Evolutionary conservation across 1,140 invertebrate genomes (phyloP), one percentile per base, ranked within the genome.

Genomic region (Sycophaga agraensis): DNA sequence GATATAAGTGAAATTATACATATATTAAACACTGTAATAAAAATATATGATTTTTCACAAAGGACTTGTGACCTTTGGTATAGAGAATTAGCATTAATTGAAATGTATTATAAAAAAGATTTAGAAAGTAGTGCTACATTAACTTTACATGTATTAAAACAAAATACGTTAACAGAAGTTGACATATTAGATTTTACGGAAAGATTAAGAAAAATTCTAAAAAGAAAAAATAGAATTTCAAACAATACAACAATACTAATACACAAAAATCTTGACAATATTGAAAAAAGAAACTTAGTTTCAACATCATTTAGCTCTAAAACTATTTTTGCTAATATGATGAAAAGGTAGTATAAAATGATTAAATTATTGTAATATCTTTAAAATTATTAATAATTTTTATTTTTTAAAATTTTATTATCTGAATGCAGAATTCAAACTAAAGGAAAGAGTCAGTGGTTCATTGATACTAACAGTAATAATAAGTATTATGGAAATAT

Each of bases 91-190:
- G 68, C 73, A 1, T 43, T 77, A 2, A 74, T 80, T 19, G 66
- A 80, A 54, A 73, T 71, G 68, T 42, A 65, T 58, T 65, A 76
- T 31, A 35, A 22, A 3, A 79, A 77, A 55, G 45, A 80, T 61
- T 16, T 73, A 0, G 63, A 75, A 37, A 17, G 11, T 0, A 68
- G 69, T 53, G 73, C 69, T 3, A 8, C 11, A 3, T 28, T 75
- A 22, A 64, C 69, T 12, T 55, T 73, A 0, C 5, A 72, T 24
- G 75, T 66, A 0, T 64, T 80, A 0, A 12, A 26, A 1, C 16
- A 56, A 17, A n/a, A 65, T 14, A 63, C 28, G 17, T 35, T 77
- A 2, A 72, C 72, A 2, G 43, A 64, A 49, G 63, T 74, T 4
- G 72, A 75, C 55, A 57, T 45, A 19, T 56, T 59, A 4, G 59